Percentiles rank a stretch among this genome's conserved stretches.
These are phyloP conservation scores for Epicampocera succincta DNA, from an alignment of 2,888 invertebrate species.

Conservation along the genomic window DNA sequence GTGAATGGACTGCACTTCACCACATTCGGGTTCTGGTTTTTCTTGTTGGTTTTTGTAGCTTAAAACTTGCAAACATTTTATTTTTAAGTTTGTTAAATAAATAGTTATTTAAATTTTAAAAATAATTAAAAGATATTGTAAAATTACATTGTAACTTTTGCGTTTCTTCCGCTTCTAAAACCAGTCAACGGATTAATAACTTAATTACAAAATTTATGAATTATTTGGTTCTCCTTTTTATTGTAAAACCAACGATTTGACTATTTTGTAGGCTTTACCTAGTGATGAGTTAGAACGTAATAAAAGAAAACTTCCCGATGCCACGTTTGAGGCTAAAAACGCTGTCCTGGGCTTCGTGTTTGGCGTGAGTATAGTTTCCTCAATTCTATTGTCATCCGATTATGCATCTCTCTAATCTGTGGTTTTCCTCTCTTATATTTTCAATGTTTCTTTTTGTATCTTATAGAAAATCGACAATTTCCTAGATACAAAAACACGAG, in stretches of 20 bases:
- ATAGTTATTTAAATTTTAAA: too few relatives aligned
- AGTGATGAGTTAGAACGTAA: conserved; percentile 84
- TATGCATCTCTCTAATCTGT: conserved; percentile 8
- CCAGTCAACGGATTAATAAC: too few relatives aligned
- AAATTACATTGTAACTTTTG: too few relatives aligned
- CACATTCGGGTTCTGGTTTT: too few relatives aligned
- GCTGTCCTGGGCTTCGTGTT: conserved; percentile 91
- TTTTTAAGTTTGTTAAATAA: too few relatives aligned
- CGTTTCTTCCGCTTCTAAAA: too few relatives aligned
- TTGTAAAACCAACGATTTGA: conserved; percentile 42
- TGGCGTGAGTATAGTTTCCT: conserved; percentile 86
- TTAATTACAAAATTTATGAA: not conserved
- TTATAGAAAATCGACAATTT: conserved; percentile 90
- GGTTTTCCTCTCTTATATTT: conserved; percentile 30
- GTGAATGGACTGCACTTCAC: too few relatives aligned
- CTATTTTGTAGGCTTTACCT: conserved; percentile 81
- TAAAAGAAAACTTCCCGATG: conserved; percentile 88
- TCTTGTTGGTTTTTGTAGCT: too few relatives aligned
- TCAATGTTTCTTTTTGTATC: conserved; percentile 74
- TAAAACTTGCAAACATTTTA: too few relatives aligned
- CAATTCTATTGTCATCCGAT: not conserved
- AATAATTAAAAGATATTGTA: too few relatives aligned
- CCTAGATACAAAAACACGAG: conserved; percentile 89
- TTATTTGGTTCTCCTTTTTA: conserved; percentile 8
- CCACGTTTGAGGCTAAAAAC: conserved; percentile 88